Evolutionary conservation across 2,113 vertebrate species (phyloP), one percentile per base, ranked within the genome.

Genomic region (Onychostruthus taczanowskii): DNA sequence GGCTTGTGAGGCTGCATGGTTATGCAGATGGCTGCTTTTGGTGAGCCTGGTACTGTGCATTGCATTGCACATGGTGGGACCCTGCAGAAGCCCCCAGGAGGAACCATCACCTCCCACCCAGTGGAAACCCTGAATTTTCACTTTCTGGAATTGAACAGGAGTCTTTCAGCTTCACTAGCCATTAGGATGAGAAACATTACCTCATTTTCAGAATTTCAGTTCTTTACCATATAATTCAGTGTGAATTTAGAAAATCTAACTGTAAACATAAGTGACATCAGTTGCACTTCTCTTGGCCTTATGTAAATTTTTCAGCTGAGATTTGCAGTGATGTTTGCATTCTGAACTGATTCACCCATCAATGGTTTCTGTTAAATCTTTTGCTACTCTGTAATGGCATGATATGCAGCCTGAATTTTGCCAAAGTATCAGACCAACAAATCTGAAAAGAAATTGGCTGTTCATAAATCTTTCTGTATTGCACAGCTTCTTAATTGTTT

Each of bases 401-500:
- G 28, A 74, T 90, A 70, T 66, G 33, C 77, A 89, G 67, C 53
- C 69, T 86, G n/a, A 31, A 28, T 93, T 87, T 90, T 73, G 26
- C 37, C 31, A 13, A 80, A 91, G 52, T 75, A 68, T 67, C 56
- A 87, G 41, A 82, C 50, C 58, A 72, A 93, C 74, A 85, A 87
- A 81, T 77, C 80, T 89, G 86, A 70, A 92, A 86, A 93, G 10
- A 59, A 89, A 77, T 84, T 47, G 55, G 28, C 39, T 89, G 41
- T 84, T 96, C 43, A 31, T 72, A 73, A 85, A 43, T 82, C 92
- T 94, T 88, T 47, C 86, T 93, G 91, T 74, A 41, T 50, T 83
- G 37, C 44, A 85, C 27, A 44, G 52, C 41, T 94, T 69, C 87
- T 87, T 93, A 88, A 96, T 92, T 95, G 87, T 93, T 83, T 88